Base-by-base conservation (phyloP, 1,140 invertebrate genomes). In the Parapsyche elsis region DNA sequence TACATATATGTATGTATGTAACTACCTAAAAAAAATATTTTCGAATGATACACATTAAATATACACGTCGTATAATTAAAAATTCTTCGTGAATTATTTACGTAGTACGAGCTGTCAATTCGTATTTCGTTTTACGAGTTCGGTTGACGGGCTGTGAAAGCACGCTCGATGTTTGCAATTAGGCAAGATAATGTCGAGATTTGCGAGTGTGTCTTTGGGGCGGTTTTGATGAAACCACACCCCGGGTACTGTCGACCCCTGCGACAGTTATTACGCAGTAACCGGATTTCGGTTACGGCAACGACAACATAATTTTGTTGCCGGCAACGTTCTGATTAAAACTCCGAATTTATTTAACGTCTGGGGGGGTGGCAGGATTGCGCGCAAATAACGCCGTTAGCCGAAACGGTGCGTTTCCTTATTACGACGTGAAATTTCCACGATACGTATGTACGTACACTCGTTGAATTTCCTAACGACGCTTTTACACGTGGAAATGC, bases 221-320 rank as follows among this genome's bases (percentile, higher is more conserved):
- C n/a, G 71, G 61, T 67, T 67, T 67, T 67, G 61, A 67, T 67
- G 61, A 67, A 67, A 67, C 61, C 61, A 16, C 61, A 21, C 21
- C 12, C 24, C 2, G 61, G 10, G n/a, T 67, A 67, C 0, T 67
- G 10, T 24, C 21, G 10, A 71, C 67, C 67, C 67, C 67, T 1
- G 16, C 45, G 71, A 73, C 38, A 73, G 71, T 73, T 73, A 73
- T 73, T 73, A 73, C 45, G 71, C 45, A 45, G 38, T 73, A 73
- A 73, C 71, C 24, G 44, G 71, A 73, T 73, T 73, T 49, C 45
- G 44, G 71, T 73, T 73, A 73, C 44, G 10, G 26, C 67, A 26
- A 71, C 67, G 67, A 44, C 67, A 71, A 71, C 24, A 46, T 73
- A 49, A 73, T 73, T 67, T 46, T 71, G 67, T 21, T 5, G 9